phyloP scores from a whole-genome alignment of 2,113 vertebrate species.

The Callithrix jacchus region DNA sequence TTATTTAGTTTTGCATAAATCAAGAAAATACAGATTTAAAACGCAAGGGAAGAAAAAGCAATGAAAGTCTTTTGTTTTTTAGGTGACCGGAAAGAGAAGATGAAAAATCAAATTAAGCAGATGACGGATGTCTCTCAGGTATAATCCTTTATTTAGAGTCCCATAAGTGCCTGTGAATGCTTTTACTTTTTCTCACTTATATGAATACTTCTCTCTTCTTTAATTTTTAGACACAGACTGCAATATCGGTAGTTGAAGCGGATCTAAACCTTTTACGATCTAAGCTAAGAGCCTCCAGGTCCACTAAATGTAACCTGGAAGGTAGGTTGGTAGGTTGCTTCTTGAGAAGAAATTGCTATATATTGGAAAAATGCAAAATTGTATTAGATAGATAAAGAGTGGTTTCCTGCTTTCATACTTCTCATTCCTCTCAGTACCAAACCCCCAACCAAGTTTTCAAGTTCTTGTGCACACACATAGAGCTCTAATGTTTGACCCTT shows the following conservation, averaged over 20 bases:
- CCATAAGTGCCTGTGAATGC: neutral
- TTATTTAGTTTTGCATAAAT: neutral
- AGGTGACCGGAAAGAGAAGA: constrained; percentile 89
- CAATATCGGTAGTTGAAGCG: constrained; percentile 92
- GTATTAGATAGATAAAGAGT: neutral
- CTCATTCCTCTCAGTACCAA: neutral
- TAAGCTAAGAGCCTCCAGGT: constrained; percentile 90
- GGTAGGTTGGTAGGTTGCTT: constrained; percentile 88
- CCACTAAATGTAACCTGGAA: constrained; percentile 90
- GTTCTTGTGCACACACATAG: neutral
- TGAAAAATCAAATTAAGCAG: constrained; percentile 91
- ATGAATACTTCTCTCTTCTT: constrained; percentile 33
- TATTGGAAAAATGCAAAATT: neutral
- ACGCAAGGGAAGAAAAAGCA: constrained; percentile 27
- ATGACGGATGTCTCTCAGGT: constrained; percentile 98
- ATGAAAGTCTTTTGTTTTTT: constrained; percentile 65
- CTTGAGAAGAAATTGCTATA: neutral
- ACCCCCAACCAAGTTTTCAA: neutral
- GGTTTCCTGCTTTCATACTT: neutral
- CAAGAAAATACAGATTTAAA: neutral
- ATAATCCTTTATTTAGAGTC: constrained; percentile 62
- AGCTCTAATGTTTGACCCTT: neutral
- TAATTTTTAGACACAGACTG: constrained; percentile 90
- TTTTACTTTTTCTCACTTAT: neutral
- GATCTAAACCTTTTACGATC: constrained; percentile 90